Percentiles rank a stretch among this genome's conserved stretches.
Evolutionary conservation across 1,140 invertebrate genomes (phyloP).

Genomic region (Portunus trituberculatus): DNA sequence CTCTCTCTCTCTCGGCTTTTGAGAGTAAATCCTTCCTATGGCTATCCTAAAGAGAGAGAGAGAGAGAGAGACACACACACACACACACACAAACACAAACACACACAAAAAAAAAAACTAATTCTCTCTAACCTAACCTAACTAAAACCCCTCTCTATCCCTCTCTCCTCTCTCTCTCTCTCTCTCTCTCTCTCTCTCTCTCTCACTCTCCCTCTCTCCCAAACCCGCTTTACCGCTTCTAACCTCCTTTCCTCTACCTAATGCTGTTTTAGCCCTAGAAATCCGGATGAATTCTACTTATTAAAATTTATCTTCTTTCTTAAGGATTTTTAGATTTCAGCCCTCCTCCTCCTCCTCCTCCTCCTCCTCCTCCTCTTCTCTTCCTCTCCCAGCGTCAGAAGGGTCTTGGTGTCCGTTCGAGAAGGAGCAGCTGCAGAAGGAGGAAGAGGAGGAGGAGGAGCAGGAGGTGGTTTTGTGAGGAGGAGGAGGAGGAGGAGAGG

Average conservation of each 20-base stretch:
- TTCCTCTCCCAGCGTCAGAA: background rate
- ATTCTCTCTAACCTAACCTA: no score
- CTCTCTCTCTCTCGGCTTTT: no score
- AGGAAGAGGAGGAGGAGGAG: background rate
- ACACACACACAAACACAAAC: background rate
- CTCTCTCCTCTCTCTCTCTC: no score
- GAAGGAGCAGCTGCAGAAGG: background rate
- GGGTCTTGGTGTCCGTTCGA: slow-evolving; percentile 55
- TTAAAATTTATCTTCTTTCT: slow-evolving; percentile 76
- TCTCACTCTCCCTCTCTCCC: background rate
- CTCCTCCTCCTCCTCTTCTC: no score
- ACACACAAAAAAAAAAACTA: background rate
- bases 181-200: no score
- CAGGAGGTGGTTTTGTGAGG: background rate
- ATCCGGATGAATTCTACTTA: slow-evolving; percentile 75
- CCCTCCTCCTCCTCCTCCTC: no score
- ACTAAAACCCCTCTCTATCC: no score
- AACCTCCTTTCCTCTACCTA: slow-evolving; percentile 75
- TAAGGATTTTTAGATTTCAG: slow-evolving; percentile 60
- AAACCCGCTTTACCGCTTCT: slow-evolving; percentile 71
- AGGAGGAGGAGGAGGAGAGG: background rate
- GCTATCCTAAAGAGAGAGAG: no score
- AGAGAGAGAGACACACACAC: no score
- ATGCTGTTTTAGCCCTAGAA: slow-evolving; percentile 77
- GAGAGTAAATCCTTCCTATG: no score